These are phyloP conservation scores for Synodontis membranacea DNA, from an alignment of 2,113 vertebrate species.

Conservation along the genomic window DNA sequence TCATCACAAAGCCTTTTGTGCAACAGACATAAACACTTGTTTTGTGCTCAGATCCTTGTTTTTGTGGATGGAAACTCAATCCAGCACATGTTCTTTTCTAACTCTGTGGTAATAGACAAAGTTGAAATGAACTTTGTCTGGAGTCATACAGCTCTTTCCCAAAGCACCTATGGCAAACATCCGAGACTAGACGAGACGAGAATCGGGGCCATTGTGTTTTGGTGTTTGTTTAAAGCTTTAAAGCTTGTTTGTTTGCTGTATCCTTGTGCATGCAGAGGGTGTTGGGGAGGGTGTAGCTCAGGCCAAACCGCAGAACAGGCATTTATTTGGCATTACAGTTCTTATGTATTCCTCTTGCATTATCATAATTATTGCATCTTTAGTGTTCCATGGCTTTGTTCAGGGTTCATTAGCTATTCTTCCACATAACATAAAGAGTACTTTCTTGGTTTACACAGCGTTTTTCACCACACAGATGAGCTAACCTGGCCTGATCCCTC, in stretches of 20 bases:
- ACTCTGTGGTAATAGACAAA: conserved; percentile 23
- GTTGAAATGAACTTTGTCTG: conserved; percentile 34
- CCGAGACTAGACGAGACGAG: neutral
- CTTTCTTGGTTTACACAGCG: neutral
- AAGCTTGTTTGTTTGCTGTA: conserved; percentile 20
- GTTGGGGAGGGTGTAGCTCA: neutral
- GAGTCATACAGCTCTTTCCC: conserved; percentile 16
- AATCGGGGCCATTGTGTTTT: neutral
- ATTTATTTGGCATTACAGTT: neutral
- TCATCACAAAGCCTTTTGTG: conserved; percentile 27
- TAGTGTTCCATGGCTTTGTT: neutral
- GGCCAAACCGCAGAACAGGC: neutral
- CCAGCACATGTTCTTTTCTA: conserved; percentile 8
- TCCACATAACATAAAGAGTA: neutral
- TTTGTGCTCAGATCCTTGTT: conserved; percentile 30
- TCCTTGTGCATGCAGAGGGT: neutral
- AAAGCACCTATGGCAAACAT: conserved; percentile 12
- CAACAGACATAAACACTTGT: conserved; percentile 16
- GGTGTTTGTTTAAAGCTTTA: conserved; percentile 7
- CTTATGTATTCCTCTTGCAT: neutral
- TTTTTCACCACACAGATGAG: neutral
- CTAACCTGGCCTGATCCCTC: neutral
- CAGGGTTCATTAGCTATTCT: neutral
- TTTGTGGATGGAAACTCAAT: conserved; percentile 20
- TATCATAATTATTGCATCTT: neutral